A percentile compares a stretch with the other conserved stretches of the same genome.
phyloP scores from a whole-genome alignment of 2,888 invertebrate species.

The Cetonia aurata region DNA sequence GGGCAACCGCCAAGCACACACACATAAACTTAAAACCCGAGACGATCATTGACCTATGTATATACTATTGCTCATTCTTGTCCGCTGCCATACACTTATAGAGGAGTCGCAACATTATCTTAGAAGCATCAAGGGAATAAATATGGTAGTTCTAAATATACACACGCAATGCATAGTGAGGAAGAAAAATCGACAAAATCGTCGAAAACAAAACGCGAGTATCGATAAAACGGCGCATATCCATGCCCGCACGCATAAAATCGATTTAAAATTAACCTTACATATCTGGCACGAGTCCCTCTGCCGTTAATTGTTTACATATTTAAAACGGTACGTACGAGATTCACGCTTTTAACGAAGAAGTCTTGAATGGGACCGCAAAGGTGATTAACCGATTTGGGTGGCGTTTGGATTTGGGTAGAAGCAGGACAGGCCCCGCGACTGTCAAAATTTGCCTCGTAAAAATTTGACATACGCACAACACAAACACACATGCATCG shows the following conservation, averaged over 20 bases:
- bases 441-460: slow-evolving; percentile 44
- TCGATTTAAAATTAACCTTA: slow-evolving; percentile 26
- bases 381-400: no score
- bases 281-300: neutral
- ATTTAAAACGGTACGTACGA: neutral
- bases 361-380: neutral
- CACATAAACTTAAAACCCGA: slow-evolving; percentile 22
- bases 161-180: no score
- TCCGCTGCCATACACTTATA: no score
- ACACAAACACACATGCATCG: slow-evolving; percentile 46
- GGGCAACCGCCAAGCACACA: slow-evolving; percentile 5
- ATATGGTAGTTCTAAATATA: neutral
- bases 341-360: neutral
- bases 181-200: neutral
- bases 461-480: slow-evolving; percentile 32
- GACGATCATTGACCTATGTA: slow-evolving; percentile 32
- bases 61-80: slow-evolving; percentile 12
- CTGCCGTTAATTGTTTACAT: slow-evolving; percentile 15
- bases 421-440: slow-evolving; percentile 18
- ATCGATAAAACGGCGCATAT: slow-evolving; percentile 16
- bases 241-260: neutral
- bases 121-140: no score
- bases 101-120: no score
- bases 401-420: neutral
- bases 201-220: slow-evolving; percentile 5